Conservation (phyloP, 1,140 invertebrate species). For the Lethrus apterus region DNA sequence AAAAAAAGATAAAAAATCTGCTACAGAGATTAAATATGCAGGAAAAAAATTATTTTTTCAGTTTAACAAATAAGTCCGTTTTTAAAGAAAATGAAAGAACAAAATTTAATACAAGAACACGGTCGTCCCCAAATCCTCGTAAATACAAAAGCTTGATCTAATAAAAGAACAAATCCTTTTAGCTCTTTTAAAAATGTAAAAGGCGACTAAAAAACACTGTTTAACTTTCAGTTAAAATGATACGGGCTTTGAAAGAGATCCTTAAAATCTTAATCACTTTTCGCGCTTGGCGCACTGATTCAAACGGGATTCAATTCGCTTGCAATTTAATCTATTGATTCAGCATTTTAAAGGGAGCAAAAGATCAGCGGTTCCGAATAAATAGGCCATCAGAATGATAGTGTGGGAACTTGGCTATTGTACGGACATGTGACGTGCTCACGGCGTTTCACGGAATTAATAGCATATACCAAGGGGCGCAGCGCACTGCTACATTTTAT, state of each 20-base stretch:
- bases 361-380: slow-evolving; percentile 39
- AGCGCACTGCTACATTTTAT: slow-evolving; percentile 7
- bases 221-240: slow-evolving; percentile 30
- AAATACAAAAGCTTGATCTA: slow-evolving; percentile 27
- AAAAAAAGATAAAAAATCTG: no score
- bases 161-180: slow-evolving; percentile 31
- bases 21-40: no score
- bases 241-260: slow-evolving; percentile 30
- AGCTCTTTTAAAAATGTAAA: slow-evolving; percentile 35
- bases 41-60: no score
- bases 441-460: slow-evolving; percentile 30
- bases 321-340: slow-evolving; percentile 39
- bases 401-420: slow-evolving; percentile 50
- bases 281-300: slow-evolving; percentile 33
- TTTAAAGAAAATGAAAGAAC: slow-evolving; percentile 23
- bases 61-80: no score
- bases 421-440: slow-evolving; percentile 47
- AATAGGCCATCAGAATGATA: slow-evolving; percentile 38
- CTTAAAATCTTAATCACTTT: slow-evolving; percentile 40
- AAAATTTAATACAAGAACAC: slow-evolving; percentile 28
- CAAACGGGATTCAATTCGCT: slow-evolving; percentile 27
- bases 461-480: slow-evolving; percentile 16
- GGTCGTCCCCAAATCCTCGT: slow-evolving; percentile 22
- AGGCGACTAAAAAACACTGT: slow-evolving; percentile 28
- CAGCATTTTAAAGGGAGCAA: slow-evolving; percentile 37